These are phyloP conservation scores for Aurelia aurita complex sp. Pacific DNA, from an alignment of 30 jellyfish, hydroid and myxozoan genomes.

Conservation along the genomic window DNA sequence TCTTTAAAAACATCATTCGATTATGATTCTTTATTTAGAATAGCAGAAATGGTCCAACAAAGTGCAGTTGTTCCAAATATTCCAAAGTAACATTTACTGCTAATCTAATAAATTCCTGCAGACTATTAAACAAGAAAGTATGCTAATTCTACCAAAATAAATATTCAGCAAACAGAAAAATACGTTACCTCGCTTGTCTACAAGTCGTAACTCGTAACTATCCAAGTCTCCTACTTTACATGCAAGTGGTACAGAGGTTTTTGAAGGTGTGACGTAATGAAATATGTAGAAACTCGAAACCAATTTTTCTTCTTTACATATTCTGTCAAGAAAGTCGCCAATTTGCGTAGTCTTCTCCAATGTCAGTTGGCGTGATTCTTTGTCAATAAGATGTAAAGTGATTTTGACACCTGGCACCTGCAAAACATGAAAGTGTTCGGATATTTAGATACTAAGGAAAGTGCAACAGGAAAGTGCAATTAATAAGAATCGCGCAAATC, in stretches of 20 bases:
- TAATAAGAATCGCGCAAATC: too few relatives aligned
- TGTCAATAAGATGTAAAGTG: slow-evolving; percentile 1
- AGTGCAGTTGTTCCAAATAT: too few relatives aligned
- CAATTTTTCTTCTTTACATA: slow-evolving; percentile 32
- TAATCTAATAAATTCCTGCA: too few relatives aligned
- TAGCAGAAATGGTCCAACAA: too few relatives aligned
- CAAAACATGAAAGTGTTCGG: too few relatives aligned
- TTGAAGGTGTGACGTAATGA: slow-evolving; percentile 24
- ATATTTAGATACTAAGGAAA: too few relatives aligned
- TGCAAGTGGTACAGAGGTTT: slow-evolving; percentile 31
- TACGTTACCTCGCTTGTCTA: slow-evolving; percentile 35
- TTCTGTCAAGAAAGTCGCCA: slow-evolving; percentile 19
- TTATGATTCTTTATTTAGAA: too few relatives aligned
- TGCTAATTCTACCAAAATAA: neutral
- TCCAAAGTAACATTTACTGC: too few relatives aligned
- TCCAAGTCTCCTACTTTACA: slow-evolving; percentile 31
- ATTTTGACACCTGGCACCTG: slow-evolving; percentile 5
- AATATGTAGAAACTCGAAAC: slow-evolving; percentile 24
- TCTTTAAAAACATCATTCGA: too few relatives aligned
- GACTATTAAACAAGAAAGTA: neutral
- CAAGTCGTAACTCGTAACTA: slow-evolving; percentile 2
- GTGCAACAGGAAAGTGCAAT: too few relatives aligned
- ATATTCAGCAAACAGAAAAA: neutral
- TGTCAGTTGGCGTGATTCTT: slow-evolving; percentile 26
- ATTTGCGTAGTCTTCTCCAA: slow-evolving; percentile 11